Base-by-base conservation (phyloP, 92 coral and sea anemone species). In the Virgularia gustaviana region DNA sequence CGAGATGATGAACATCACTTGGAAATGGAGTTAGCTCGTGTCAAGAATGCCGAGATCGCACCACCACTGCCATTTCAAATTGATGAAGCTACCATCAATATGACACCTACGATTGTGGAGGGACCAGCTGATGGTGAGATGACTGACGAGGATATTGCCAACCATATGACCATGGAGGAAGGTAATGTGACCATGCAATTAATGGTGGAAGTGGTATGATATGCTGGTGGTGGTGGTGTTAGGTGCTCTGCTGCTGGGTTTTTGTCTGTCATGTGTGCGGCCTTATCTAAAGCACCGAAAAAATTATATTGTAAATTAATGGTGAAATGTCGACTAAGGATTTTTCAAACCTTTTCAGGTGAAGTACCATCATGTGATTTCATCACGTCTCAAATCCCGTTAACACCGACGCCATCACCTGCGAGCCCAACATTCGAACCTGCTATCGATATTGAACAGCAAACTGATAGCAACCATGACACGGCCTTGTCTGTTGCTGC, bases 321-420 rank as follows among this genome's bases (percentile, higher is more conserved):
- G 2, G 20, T 45, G 3, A 51, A 27, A 51, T 11, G 27, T n/a
- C 27, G 11, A 49, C 4, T 18, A 36, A 13, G 18, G 36, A 0
- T 6, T 6, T 65, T 42, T 51, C 35, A 27, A 55, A 37, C 27
- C 13, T 10, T 22, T 33, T 65, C 56, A 49, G 72, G 51, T 20
- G 72, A 65, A 41, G 45, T 29, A 20, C 51, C 61, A 16, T 61
- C 75, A 2, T 68, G 60, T 16, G 75, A 68, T 0, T 68, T 16
- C 22, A 37, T 51, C 18, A 55, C 39, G 6, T 84, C 96, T 20
- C 89, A 96, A 0, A 57, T 92, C 27, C 98, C 96, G 27, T 70
- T 92, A 75, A 89, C 98, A 9, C 96, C 98, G 22, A 92, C 96
- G 31, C 98, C 98, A 42, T 92, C 98, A 36, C 98, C 98, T 23